Percentiles rank a stretch among this genome's conserved stretches.
Conservation (phyloP, 2,113 vertebrate species). For the Phaetusa simplex region DNA sequence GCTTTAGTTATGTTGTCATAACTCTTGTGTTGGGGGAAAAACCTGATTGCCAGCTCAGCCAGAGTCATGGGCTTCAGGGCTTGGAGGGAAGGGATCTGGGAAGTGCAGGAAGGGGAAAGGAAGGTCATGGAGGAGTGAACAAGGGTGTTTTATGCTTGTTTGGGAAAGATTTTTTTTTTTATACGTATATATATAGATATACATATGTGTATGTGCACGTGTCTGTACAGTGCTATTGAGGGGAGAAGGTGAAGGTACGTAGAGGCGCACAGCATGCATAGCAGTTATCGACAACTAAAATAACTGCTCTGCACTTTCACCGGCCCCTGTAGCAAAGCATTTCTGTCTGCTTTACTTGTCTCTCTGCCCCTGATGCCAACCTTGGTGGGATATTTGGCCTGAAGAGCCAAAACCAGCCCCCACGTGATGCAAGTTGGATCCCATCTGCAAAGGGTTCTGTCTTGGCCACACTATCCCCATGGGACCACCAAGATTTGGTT, state of each 20-base stretch:
- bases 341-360: neutral
- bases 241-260: neutral
- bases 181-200: neutral
- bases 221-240: fast-evolving
- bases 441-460: neutral
- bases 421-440: fast-evolving
- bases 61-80: neutral
- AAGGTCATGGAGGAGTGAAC: neutral
- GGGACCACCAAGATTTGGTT: neutral
- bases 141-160: neutral
- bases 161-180: neutral
- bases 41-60: neutral
- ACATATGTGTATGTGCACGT: fast-evolving
- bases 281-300: neutral
- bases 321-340: fast-evolving
- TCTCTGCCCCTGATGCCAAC: neutral
- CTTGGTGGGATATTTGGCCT: neutral
- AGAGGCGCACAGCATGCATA: neutral
- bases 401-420: neutral
- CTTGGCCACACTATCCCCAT: fast-evolving
- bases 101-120: neutral
- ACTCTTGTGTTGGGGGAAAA: neutral
- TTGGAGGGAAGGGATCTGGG: neutral
- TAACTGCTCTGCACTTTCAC: neutral
- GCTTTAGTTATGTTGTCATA: neutral